A percentile compares a stretch with the other conserved stretches of the same genome.
Evolutionary conservation across 2,113 vertebrate species (phyloP).

Genomic region (Etheostoma spectabile): DNA sequence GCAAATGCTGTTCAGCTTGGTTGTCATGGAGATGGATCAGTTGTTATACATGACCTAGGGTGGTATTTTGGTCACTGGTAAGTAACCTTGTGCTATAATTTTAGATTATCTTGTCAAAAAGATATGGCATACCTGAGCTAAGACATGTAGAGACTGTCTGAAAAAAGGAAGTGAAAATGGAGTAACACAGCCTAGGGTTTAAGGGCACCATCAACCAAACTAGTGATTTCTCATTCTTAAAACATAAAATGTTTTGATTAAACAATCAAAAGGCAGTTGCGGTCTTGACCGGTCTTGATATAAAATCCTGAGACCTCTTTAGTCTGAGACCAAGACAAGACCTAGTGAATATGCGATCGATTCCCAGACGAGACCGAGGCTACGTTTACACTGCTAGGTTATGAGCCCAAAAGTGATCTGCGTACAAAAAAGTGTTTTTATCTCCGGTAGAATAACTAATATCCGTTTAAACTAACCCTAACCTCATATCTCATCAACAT

Average conservation of each 20-base stretch:
- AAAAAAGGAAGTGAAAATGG: background rate
- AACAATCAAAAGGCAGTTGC: too few relatives aligned
- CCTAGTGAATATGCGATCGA: too few relatives aligned
- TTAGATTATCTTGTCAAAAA: background rate
- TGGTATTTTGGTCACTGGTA: background rate
- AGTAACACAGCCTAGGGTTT: background rate
- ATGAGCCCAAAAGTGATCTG: too few relatives aligned
- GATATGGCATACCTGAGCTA: background rate
- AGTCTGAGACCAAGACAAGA: too few relatives aligned
- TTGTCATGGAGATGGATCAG: background rate
- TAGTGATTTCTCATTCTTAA: background rate
- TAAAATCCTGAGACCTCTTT: too few relatives aligned
- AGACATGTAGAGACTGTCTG: background rate
- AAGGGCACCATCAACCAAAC: background rate
- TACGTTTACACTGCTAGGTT: too few relatives aligned
- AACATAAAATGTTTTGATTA: background rate
- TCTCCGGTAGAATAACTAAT: too few relatives aligned
- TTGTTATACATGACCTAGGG: background rate
- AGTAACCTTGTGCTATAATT: background rate
- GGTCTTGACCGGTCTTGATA: too few relatives aligned
- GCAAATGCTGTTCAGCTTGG: background rate
- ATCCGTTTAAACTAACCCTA: too few relatives aligned
- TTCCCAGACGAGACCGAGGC: too few relatives aligned
- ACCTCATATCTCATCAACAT: too few relatives aligned
- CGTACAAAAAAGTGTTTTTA: too few relatives aligned